Conservation (phyloP, 1,140 invertebrate genomes). For the Anoplophora glabripennis region DNA sequence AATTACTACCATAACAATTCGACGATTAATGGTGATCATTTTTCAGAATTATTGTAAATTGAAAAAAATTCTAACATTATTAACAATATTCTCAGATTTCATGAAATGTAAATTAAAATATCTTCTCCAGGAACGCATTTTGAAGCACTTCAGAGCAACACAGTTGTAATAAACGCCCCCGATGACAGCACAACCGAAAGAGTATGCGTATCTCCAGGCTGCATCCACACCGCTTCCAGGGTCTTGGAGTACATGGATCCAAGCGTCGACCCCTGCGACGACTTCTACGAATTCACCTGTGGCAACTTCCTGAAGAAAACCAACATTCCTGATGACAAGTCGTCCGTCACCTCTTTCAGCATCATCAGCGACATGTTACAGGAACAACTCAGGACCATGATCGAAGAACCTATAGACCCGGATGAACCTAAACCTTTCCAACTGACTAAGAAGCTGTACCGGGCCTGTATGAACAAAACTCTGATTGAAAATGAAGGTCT, state of each 20-base stretch:
- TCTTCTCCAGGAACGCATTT: background rate
- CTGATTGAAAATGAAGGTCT: conserved; percentile 72
- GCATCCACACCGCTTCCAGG: conserved; percentile 68
- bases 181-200: conserved; percentile 30
- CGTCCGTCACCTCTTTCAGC: conserved; percentile 76
- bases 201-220: conserved; percentile 62
- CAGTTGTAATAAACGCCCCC: conserved; percentile 6
- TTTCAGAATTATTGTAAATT: too few relatives aligned
- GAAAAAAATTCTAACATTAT: too few relatives aligned
- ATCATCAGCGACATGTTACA: conserved; percentile 76
- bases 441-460: conserved; percentile 75
- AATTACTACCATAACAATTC: too few relatives aligned
- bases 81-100: too few relatives aligned
- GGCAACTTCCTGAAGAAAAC: conserved; percentile 70
- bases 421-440: conserved; percentile 71
- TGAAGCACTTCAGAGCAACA: too few relatives aligned
- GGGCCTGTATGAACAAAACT: conserved; percentile 81
- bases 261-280: conserved; percentile 79
- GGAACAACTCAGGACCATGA: conserved; percentile 71
- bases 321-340: conserved; percentile 78
- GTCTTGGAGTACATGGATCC: conserved; percentile 71
- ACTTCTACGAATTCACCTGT: conserved; percentile 86
- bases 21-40: too few relatives aligned
- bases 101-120: background rate
- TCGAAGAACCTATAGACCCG: conserved; percentile 64